Evolutionary conservation across 92 coral and sea anemone species (phyloP).

Genomic region (Epizoanthus fatuus): DNA sequence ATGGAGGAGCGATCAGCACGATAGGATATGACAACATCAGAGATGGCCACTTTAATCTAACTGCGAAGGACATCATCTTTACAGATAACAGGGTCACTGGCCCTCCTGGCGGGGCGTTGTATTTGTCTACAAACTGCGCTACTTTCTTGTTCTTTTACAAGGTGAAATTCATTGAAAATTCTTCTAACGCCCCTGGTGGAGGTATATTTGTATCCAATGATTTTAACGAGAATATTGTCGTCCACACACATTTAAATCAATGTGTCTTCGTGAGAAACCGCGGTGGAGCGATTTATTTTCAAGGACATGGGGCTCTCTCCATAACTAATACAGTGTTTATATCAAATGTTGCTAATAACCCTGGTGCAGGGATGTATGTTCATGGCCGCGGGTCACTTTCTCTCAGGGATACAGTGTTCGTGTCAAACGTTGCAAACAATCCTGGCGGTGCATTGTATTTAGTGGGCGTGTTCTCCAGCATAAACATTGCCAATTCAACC

Average conservation of each 20-base stretch:
- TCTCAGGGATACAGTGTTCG: constrained; percentile 17
- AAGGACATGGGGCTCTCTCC: background rate
- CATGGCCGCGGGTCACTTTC: background rate
- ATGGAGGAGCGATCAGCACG: constrained; percentile 16
- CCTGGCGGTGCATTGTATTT: constrained; percentile 22
- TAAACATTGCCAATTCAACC: constrained; percentile 16
- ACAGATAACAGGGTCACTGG: background rate
- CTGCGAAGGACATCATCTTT: constrained; percentile 27
- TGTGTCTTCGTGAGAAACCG: constrained; percentile 21
- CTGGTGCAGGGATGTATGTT: constrained; percentile 13
- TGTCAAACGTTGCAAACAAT: background rate
- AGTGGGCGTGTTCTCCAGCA: background rate
- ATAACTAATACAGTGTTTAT: background rate
- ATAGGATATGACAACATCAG: no score
- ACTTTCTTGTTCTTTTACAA: background rate
- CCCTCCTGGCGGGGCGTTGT: constrained; percentile 24
- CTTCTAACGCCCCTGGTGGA: background rate
- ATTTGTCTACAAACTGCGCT: background rate
- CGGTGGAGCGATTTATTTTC: background rate
- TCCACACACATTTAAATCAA: background rate
- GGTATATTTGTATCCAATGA: constrained; percentile 4
- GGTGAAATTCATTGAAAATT: constrained; percentile 1
- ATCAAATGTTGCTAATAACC: background rate
- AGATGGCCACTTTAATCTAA: constrained; percentile 10
- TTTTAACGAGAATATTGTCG: background rate